Conservation (phyloP, 1,140 invertebrate genomes). For the Holotrichia oblita region DNA sequence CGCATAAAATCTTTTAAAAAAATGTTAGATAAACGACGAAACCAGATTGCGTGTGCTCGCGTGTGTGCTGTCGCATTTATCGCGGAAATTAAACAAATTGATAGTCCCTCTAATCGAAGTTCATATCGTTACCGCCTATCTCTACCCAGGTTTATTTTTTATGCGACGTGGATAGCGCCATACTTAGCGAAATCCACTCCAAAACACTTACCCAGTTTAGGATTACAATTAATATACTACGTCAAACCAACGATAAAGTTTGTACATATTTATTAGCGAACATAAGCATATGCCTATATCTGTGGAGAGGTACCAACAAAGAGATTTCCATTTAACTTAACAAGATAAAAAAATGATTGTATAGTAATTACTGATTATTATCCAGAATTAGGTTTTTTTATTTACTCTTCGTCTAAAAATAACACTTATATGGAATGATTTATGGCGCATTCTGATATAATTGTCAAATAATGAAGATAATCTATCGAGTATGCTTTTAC, state of each 20-base stretch:
- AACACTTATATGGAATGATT: background rate
- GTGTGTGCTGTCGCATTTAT: background rate
- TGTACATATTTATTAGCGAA: slow-evolving; percentile 21
- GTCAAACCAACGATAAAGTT: background rate
- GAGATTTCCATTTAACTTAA: background rate
- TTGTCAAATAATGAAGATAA: background rate
- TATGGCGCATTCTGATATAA: background rate
- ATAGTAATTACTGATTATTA: background rate
- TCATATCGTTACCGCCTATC: background rate
- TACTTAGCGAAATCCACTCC: background rate
- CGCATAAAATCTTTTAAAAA: slow-evolving; percentile 1
- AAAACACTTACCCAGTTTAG: background rate
- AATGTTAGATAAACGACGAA: background rate
- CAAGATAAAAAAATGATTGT: background rate
- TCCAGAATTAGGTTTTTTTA: background rate
- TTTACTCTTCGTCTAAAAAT: background rate
- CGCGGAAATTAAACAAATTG: background rate
- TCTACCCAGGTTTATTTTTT: background rate
- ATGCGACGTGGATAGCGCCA: background rate
- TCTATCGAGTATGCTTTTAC: background rate
- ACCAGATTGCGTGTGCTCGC: background rate
- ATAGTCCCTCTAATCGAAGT: background rate
- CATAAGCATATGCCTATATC: background rate
- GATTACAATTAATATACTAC: background rate
- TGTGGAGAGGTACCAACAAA: background rate